phyloP scores from a whole-genome alignment of 2,113 vertebrate species.

The Perognathus longimembris region DNA sequence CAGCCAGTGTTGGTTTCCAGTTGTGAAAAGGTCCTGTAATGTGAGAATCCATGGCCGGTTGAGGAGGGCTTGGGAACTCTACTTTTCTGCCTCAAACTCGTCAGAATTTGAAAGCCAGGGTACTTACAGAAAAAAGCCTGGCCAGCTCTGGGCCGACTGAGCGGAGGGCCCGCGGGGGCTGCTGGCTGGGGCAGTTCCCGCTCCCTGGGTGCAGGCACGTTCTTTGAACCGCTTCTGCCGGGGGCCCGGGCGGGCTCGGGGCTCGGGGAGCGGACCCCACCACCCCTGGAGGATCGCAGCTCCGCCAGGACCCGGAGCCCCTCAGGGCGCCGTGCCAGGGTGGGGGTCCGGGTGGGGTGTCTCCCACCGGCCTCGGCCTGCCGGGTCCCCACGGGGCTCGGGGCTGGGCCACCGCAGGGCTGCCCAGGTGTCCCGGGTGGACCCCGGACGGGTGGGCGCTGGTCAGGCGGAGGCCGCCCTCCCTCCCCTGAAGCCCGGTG shows the following conservation, averaged over 20 bases:
- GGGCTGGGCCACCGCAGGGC: too few relatives aligned
- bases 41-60: neutral
- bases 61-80: neutral
- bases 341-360: too few relatives aligned
- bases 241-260: too few relatives aligned
- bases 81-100: neutral
- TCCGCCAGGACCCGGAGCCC: neutral
- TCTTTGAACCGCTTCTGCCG: too few relatives aligned
- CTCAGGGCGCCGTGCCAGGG: neutral
- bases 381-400: neutral
- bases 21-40: neutral
- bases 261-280: neutral
- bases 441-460: too few relatives aligned
- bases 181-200: too few relatives aligned
- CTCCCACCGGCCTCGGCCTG: neutral
- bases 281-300: neutral
- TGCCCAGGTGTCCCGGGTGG: too few relatives aligned
- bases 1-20: neutral
- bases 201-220: too few relatives aligned
- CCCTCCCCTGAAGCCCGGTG: too few relatives aligned
- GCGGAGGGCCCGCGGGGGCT: neutral
- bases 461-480: too few relatives aligned
- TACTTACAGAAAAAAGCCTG: neutral
- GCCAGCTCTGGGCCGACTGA: neutral
- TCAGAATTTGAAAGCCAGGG: too few relatives aligned